Evolutionary conservation across 2,888 invertebrate species (phyloP).

Genomic region (Brenthis daphne): DNA sequence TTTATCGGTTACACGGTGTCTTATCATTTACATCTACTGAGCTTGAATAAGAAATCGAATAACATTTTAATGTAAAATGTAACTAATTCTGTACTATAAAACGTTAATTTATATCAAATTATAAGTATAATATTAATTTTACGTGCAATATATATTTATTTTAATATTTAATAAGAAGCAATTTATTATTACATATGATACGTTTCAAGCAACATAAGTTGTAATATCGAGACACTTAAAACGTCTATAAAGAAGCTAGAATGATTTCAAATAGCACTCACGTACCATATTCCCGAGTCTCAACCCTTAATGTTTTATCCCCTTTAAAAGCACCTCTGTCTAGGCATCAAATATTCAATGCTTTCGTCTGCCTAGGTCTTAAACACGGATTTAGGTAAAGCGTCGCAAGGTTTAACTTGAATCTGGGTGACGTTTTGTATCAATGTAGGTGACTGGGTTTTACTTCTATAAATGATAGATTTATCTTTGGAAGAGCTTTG

Average conservation of each 20-base stretch:
- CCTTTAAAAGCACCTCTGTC: conserved; percentile 54
- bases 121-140: no score
- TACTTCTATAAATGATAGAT: not conserved
- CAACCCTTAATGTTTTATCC: conserved; percentile 45
- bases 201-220: conserved; percentile 1
- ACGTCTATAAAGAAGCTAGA: conserved; percentile 12
- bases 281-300: conserved; percentile 21
- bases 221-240: conserved; percentile 3
- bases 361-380: conserved; percentile 30
- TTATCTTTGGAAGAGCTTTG: not conserved
- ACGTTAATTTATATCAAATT: no score
- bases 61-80: no score
- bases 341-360: conserved; percentile 61
- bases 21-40: not conserved
- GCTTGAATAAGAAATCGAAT: no score
- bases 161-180: no score
- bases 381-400: conserved; percentile 51
- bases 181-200: no score
- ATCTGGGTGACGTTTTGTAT: conserved; percentile 55
- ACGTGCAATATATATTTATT: no score
- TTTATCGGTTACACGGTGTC: conserved; percentile 17
- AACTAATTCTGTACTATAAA: no score
- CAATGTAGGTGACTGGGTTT: conserved; percentile 59
- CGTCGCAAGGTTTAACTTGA: conserved; percentile 51
- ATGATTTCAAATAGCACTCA: conserved; percentile 24